Conservation (phyloP, 2,888 invertebrate genomes). For the Monochamus alternatus region DNA sequence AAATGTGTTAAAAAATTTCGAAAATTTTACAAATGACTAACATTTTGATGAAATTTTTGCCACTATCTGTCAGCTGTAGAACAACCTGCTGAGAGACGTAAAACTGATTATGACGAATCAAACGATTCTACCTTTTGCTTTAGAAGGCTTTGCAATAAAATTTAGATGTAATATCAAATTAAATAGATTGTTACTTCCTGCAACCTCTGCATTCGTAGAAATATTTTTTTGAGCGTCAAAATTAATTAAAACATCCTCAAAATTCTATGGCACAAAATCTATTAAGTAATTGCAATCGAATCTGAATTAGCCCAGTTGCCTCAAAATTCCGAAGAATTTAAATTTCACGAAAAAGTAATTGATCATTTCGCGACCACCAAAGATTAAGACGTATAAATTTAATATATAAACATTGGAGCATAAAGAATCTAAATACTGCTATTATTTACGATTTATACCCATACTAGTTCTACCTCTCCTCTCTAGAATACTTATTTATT, state of each 20-base stretch:
- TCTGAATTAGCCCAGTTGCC: slow-evolving; percentile 30
- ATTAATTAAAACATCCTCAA: slow-evolving; percentile 43
- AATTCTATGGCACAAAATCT: slow-evolving; percentile 37
- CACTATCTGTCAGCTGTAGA: too few relatives aligned
- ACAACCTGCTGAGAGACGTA: too few relatives aligned
- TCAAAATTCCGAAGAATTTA: not conserved
- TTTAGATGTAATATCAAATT: too few relatives aligned
- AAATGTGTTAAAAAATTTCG: too few relatives aligned
- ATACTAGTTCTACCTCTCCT: too few relatives aligned
- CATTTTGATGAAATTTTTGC: too few relatives aligned
- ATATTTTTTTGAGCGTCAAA: slow-evolving; percentile 38
- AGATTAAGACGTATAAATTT: not conserved
- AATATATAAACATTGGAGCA: not conserved
- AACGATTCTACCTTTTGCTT: too few relatives aligned
- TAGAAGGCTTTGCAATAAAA: too few relatives aligned
- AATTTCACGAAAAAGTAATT: slow-evolving; percentile 1
- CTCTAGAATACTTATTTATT: too few relatives aligned
- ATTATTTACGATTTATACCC: not conserved
- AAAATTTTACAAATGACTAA: too few relatives aligned
- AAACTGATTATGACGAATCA: too few relatives aligned
- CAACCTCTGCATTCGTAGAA: slow-evolving; percentile 25
- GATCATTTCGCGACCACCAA: not conserved
- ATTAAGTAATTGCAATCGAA: slow-evolving; percentile 41
- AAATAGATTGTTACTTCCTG: slow-evolving; percentile 22
- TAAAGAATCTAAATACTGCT: not conserved